These are phyloP conservation scores for Tetraodon nigroviridis DNA, from an alignment of 2,113 vertebrate genomes.

Conservation along the genomic window DNA sequence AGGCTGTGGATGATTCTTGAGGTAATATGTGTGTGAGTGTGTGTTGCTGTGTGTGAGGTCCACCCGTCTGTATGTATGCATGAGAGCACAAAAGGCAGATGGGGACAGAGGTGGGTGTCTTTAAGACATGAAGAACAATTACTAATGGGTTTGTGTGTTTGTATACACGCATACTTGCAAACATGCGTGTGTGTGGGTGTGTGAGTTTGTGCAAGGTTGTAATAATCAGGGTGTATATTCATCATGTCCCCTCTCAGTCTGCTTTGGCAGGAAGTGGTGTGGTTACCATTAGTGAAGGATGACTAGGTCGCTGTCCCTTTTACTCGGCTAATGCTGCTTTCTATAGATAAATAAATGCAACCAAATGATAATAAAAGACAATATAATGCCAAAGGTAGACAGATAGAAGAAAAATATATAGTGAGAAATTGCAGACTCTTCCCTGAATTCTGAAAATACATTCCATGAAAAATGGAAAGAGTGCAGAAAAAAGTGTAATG, in stretches of 20 bases:
- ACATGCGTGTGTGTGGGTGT: slow-evolving; percentile 21
- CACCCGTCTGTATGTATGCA: slow-evolving; percentile 53
- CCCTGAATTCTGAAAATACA: too few species aligned
- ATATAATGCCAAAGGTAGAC: too few species aligned
- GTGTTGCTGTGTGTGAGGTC: slow-evolving; percentile 36
- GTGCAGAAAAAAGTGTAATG: neutral
- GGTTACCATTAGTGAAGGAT: slow-evolving; percentile 74
- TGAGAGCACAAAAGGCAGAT: slow-evolving; percentile 63
- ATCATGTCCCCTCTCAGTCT: slow-evolving; percentile 69
- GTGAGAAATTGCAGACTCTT: neutral
- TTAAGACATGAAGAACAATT: slow-evolving; percentile 63
- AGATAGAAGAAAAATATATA: neutral
- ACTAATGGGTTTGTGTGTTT: slow-evolving; percentile 55
- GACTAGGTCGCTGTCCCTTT: slow-evolving; percentile 61
- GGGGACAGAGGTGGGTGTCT: slow-evolving; percentile 68
- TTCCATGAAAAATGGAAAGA: neutral
- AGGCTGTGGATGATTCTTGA: slow-evolving; percentile 58
- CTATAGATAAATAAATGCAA: slow-evolving; percentile 18
- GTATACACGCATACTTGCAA: slow-evolving; percentile 11
- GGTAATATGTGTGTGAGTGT: slow-evolving; percentile 33
- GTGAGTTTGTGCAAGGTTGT: slow-evolving; percentile 41
- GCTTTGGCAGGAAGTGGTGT: slow-evolving; percentile 72
- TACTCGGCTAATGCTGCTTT: slow-evolving; percentile 42
- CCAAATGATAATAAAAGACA: neutral
- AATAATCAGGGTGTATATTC: slow-evolving; percentile 70